Evolutionary conservation across 23 tunicate species (phyloP), one percentile per base, ranked within the genome.

Genomic region (Phallusia fumigata): DNA sequence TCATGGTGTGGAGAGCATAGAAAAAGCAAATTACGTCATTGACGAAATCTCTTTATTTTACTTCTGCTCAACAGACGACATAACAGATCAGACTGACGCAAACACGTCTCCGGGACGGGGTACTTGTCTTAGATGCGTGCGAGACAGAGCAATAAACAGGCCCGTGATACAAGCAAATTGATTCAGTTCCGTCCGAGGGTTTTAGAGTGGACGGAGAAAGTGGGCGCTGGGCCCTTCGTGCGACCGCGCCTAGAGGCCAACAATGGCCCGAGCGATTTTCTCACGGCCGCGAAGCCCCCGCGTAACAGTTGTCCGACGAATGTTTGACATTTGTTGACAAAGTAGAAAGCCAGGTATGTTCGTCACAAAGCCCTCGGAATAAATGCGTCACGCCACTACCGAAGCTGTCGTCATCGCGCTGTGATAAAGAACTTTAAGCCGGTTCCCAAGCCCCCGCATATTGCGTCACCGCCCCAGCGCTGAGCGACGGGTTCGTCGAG

Each of bases 281-380:
- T 58, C 69, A 58, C 69, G 69, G 28, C 15, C 3, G 5, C 26
- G 28, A 58, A 58, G 69, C 16, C 8, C 58, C 69, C 69, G 28
- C 69, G 69, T 24, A 58, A 58, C 69, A 21, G 69, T 58, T 58
- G 69, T 58, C 69, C 69, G 69, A 1, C 69, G 69, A 22, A 24
- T 21, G 69, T 58, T 58, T 58, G 69, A 58, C 69, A 58, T 58
- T 58, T 58, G 69, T 58, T 58, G 69, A 58, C 69, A 58, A 58
- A 58, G 69, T 58, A 11, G 26, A 58, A 58, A 58, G 11, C 69
- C 69, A 58, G 28, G 28, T 58, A 58, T 58, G 69, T 24, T 24
- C 28, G 69, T 58, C 69, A 58, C 69, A 58, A 58, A 58, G 69
- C 69, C 28, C 28, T 58, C 69, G 69, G 69, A 21, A 58, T 58